Evolutionary conservation across 2,797 vertebrate species (phyloP).

Genomic region (Graptemys geographica): DNA sequence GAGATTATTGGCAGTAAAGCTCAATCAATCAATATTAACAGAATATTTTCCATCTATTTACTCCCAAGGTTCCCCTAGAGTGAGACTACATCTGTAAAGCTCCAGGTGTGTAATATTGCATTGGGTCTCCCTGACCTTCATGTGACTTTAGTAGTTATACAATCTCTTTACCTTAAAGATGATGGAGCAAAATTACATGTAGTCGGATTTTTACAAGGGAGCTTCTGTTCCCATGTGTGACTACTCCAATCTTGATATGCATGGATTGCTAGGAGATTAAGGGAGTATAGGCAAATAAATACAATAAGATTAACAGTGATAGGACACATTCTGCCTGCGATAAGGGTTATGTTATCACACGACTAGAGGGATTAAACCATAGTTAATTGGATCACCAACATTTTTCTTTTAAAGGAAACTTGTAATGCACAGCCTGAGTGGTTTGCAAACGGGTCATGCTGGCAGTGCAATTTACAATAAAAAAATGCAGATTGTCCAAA

Average conservation of each 20-base stretch:
- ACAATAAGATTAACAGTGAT: background rate
- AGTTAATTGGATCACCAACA: background rate
- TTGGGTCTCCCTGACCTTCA: background rate
- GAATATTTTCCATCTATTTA: constrained; percentile 17
- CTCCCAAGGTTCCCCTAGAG: constrained; percentile 11
- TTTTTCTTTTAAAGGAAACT: background rate
- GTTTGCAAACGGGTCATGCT: background rate
- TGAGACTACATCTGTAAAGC: constrained; percentile 31
- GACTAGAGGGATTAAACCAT: constrained; percentile 25
- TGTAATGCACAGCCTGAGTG: background rate
- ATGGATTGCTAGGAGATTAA: background rate
- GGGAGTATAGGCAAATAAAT: background rate
- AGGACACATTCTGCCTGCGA: background rate
- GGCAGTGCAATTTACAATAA: background rate
- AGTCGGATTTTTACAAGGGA: background rate
- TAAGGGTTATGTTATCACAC: background rate
- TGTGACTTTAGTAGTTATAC: constrained; percentile 5
- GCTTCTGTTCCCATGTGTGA: background rate
- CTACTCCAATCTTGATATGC: background rate
- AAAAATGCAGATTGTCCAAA: background rate
- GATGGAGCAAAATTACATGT: constrained; percentile 17
- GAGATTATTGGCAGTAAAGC: constrained; percentile 44
- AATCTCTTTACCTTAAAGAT: constrained; percentile 3
- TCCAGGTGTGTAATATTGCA: background rate
- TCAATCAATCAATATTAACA: constrained; percentile 59